Base-by-base conservation (phyloP, 1,140 invertebrate genomes). In the Hestina assimilis region DNA sequence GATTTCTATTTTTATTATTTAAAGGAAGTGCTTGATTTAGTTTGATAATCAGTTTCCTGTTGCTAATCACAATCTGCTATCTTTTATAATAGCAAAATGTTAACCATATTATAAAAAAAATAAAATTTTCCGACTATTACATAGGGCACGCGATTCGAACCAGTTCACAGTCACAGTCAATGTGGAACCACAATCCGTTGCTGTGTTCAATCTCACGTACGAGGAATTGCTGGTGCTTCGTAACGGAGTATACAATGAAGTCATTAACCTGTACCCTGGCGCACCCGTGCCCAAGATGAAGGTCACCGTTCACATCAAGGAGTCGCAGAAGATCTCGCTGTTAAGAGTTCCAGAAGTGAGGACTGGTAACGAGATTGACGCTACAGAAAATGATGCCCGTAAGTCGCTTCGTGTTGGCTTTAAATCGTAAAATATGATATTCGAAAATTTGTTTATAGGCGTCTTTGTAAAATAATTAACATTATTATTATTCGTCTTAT, bases 131-230 rank as follows among this genome's bases (percentile, higher is more conserved):
- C 8, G 15, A 8, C 5, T 4, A 17, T n/a, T 19, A 17, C 24
- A 29, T 43, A 92, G 91, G 63, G 91, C 92, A 7, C 85, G 93
- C 23, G 92, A 93, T 72, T 92, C 92, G 0, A 93, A 93, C 65
- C 86, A 90, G 29, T 93, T 93, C 67, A 90, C 89, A 2, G 79
- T 85, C 4, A 90, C 90, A 1, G 89, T 93, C 3, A 93, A 93
- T 66, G 75, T 93, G 6, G 92, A 92, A 66, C 78, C 91, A 0
- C 74, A 89, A 35, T 89, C 82, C 3, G 90, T 90, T 66, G 91
- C 90, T 0, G 80, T 87, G 0, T 93, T 93, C 75, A 92, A 92
- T 60, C 73, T 93, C 41, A 92, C 90, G 0, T 93, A 93, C 66
- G 93, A 93, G 75, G 92, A 93, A 77, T 65, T 93, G 3, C 73